Evolutionary conservation across 2,797 vertebrate species (phyloP), one percentile per base, ranked within the genome.

Genomic region (Anniella stebbinsi): DNA sequence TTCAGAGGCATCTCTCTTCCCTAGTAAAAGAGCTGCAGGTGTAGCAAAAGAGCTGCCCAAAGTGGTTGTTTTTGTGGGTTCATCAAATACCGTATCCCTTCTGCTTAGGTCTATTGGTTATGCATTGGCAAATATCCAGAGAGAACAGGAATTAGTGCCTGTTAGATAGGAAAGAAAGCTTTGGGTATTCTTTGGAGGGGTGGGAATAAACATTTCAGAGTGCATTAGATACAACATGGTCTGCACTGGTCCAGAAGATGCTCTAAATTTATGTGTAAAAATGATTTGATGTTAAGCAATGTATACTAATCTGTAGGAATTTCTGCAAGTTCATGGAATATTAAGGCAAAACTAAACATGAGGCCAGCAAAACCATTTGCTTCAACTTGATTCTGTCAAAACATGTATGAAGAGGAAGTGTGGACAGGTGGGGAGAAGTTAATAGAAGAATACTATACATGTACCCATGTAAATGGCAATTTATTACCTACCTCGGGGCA

Each of bases 291-390:
- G 54, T 23, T 85, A 92, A 91, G 91, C 12, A 1, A 28, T 51
- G 33, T 89, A 83, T 89, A 92, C 28, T 66, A 89, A 82, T 48
- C n/a, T 45, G 57, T 63, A 89, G 63, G 18, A 33, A 76, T 23
- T 66, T 51, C 51, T 78, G 21, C 70, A 84, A 87, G 78, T 13
- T 30, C 83, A 7, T 51, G 33, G 57, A 89, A 84, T 80, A 21
- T 81, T 84, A 92, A 25, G 57, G 90, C 45, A 76, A 75, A 51
- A 87, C 87, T 91, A 88, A 87, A 63, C 9, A 25, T 67, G 12
- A 67, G 3, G 87, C 89, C 92, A 91, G 87, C 25, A 86, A 87
- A 90, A 4, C 21, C 23, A n/a, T 77, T 78, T 77, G 41, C 12
- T 90, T 67, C 84, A 82, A 67, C 60, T 2, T 90, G 2, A 7